Evolutionary conservation across 2,888 invertebrate species (phyloP).

Genomic region (Abrostola tripartita): DNA sequence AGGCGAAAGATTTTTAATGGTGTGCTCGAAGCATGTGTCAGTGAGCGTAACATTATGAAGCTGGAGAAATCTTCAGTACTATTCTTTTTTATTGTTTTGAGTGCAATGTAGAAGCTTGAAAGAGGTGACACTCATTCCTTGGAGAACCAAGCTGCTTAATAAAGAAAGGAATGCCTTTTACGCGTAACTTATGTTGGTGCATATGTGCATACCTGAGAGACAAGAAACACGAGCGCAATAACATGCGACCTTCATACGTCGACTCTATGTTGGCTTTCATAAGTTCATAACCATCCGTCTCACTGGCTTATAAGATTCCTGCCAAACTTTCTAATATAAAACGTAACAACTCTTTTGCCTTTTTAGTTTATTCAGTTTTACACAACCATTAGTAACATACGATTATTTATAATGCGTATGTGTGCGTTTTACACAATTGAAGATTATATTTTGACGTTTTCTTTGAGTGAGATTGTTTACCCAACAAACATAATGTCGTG

Average conservation of each 20-base stretch:
- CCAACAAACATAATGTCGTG: too few relatives aligned
- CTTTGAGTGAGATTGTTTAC: too few relatives aligned
- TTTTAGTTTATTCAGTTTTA: too few relatives aligned
- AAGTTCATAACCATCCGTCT: constrained; percentile 20
- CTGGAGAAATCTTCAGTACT: not conserved
- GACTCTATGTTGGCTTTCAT: constrained; percentile 13
- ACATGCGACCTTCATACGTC: constrained; percentile 21
- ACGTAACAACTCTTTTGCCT: too few relatives aligned
- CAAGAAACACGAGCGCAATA: constrained; percentile 38
- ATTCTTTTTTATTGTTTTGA: constrained; percentile 3
- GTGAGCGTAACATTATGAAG: not conserved
- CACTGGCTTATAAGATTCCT: constrained; percentile 33
- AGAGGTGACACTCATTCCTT: constrained; percentile 2
- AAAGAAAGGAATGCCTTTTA: constrained; percentile 29
- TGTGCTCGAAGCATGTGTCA: not conserved
- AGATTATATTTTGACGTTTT: too few relatives aligned
- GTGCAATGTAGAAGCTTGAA: not conserved
- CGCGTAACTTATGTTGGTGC: constrained; percentile 25
- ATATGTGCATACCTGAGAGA: constrained; percentile 40
- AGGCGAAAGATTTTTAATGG: constrained; percentile 3
- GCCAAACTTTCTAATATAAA: constrained; percentile 3
- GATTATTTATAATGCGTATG: too few relatives aligned
- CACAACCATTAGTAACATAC: too few relatives aligned
- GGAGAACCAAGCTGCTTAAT: constrained; percentile 6
- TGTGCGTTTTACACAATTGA: too few relatives aligned